Evolutionary conservation across 1,140 invertebrate species (phyloP).

Genomic region (Temnothorax curvispinosus): DNA sequence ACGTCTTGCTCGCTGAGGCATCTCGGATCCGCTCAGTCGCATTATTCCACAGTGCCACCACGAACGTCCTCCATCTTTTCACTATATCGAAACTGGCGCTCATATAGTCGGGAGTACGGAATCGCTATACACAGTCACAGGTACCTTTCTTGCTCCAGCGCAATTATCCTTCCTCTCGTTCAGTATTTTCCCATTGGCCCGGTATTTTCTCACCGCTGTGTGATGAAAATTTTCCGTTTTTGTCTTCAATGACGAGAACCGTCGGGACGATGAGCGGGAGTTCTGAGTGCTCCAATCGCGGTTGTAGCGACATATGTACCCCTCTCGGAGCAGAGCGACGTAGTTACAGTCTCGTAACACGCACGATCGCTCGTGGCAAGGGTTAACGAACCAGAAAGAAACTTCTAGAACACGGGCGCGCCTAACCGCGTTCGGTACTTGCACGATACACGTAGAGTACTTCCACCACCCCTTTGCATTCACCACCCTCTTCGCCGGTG

Average conservation of each 20-base stretch:
- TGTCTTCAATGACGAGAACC: background rate
- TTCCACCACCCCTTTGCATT: background rate
- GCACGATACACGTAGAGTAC: constrained; percentile 39
- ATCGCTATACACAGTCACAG: background rate
- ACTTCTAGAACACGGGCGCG: constrained; percentile 54
- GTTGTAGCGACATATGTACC: constrained; percentile 14
- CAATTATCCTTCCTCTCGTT: background rate
- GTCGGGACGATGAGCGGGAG: background rate
- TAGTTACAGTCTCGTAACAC: constrained; percentile 48
- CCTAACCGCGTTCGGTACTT: constrained; percentile 36
- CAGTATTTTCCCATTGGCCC: background rate
- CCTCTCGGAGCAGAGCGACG: constrained; percentile 16
- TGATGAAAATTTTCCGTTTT: background rate
- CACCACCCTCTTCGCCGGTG: background rate
- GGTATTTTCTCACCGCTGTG: background rate
- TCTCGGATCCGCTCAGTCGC: constrained; percentile 32
- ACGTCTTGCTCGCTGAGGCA: constrained; percentile 62
- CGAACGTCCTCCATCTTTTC: constrained; percentile 47
- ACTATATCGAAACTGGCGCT: constrained; percentile 53
- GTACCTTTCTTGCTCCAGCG: too few relatives aligned
- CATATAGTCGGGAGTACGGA: constrained; percentile 42
- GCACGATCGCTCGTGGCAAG: constrained; percentile 47
- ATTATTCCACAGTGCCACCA: constrained; percentile 28
- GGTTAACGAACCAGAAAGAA: constrained; percentile 57
- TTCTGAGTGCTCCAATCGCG: constrained; percentile 26